Evolutionary conservation across 2,113 vertebrate genomes (phyloP).

Genomic region (Forbesichthys agassizii): DNA sequence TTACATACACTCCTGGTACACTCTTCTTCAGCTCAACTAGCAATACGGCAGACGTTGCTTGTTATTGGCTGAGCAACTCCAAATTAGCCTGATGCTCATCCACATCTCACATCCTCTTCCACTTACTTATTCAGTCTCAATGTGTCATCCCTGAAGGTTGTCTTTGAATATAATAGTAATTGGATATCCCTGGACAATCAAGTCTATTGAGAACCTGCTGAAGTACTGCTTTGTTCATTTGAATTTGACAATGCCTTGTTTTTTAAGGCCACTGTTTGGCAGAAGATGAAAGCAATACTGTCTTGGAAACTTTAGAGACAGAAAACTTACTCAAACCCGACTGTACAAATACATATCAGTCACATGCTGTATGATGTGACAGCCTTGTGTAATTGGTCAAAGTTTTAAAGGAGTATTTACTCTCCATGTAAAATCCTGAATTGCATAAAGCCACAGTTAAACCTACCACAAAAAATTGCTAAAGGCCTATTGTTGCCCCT

Average conservation of each 20-base stretch:
- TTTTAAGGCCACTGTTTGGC: not conserved
- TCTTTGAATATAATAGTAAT: slow-evolving; percentile 3
- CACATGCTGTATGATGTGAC: too few relatives aligned
- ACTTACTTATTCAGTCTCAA: not conserved
- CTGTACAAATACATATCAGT: too few relatives aligned
- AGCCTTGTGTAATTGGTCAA: too few relatives aligned
- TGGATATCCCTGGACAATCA: not conserved
- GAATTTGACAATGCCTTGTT: not conserved
- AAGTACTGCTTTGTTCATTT: slow-evolving; percentile 1
- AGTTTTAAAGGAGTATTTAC: too few relatives aligned
- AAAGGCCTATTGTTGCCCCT: not conserved
- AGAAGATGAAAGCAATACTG: not conserved
- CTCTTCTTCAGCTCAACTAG: not conserved
- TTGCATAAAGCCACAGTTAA: not conserved
- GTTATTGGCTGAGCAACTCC: not conserved
- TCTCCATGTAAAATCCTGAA: not conserved
- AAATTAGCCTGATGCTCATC: slow-evolving; percentile 1
- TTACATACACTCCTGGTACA: not conserved
- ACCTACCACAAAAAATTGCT: not conserved
- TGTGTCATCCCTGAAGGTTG: not conserved
- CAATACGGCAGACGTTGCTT: not conserved
- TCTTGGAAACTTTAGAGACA: not conserved
- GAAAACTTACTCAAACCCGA: too few relatives aligned
- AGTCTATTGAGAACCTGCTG: not conserved
- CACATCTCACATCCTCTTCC: not conserved